Conservation (phyloP, 1,140 invertebrate genomes). For the Drosophila bipectinata region DNA sequence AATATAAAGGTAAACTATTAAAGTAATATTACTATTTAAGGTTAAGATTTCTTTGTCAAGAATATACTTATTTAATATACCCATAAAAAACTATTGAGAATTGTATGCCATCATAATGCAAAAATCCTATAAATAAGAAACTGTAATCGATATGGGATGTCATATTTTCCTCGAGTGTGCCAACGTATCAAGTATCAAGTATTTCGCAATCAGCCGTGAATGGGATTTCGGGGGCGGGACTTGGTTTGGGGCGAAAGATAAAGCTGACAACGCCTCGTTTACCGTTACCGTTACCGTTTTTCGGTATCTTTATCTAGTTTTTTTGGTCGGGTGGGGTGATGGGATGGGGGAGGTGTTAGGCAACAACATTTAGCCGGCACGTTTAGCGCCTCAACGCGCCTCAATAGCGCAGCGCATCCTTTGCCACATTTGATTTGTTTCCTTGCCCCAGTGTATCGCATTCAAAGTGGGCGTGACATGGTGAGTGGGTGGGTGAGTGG, state of each 20-base stretch:
- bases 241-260: constrained; percentile 4
- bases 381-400: constrained; percentile 58
- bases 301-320: constrained; percentile 22
- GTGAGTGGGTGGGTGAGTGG: constrained; percentile 7
- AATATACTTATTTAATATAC: no score
- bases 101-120: neutral
- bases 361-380: constrained; percentile 62
- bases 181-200: constrained; percentile 9
- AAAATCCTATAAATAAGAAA: neutral
- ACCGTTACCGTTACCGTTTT: constrained; percentile 13
- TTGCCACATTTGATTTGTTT: constrained; percentile 69
- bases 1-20: no score
- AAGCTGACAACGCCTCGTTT: constrained; percentile 22
- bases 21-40: no score
- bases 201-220: constrained; percentile 21
- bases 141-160: neutral
- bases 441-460: neutral
- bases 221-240: neutral
- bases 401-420: constrained; percentile 24
- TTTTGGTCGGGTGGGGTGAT: neutral
- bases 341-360: neutral
- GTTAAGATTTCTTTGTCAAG: no score
- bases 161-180: constrained; percentile 7
- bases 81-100: neutral
- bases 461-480: neutral